These are phyloP conservation scores for Bovichtus diacanthus DNA, from an alignment of 2,797 vertebrate species.

Conservation along the genomic window DNA sequence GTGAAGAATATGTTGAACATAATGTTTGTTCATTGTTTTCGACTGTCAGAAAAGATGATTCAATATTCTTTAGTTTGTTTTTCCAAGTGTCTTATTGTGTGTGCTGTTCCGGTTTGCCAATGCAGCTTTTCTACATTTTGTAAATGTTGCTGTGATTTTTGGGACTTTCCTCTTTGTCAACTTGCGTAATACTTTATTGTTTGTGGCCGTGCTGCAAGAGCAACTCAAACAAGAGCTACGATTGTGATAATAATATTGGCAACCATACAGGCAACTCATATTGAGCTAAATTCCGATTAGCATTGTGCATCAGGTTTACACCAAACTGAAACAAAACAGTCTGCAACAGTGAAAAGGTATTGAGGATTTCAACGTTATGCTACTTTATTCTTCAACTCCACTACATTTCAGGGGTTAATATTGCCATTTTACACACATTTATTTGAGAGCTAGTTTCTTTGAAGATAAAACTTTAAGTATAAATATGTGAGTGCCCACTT, in stretches of 20 bases:
- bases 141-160: background rate
- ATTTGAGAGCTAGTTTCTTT: background rate
- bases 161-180: conserved; percentile 9
- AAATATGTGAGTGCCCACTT: background rate
- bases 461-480: background rate
- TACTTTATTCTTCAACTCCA: background rate
- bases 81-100: background rate
- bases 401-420: background rate
- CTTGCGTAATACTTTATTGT: background rate
- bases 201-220: background rate
- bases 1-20: background rate
- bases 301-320: background rate
- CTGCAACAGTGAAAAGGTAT: background rate
- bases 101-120: background rate
- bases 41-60: background rate
- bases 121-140: background rate
- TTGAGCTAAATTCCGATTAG: background rate
- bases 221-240: background rate
- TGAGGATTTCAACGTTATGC: too few relatives aligned
- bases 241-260: rapidly evolving
- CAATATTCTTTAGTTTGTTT: background rate
- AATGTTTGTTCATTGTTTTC: background rate
- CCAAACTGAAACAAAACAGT: background rate
- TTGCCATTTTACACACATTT: background rate
- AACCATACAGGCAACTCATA: background rate